These are phyloP conservation scores for Hiodon tergisus DNA, from an alignment of 2,113 vertebrate genomes.

Conservation along the genomic window DNA sequence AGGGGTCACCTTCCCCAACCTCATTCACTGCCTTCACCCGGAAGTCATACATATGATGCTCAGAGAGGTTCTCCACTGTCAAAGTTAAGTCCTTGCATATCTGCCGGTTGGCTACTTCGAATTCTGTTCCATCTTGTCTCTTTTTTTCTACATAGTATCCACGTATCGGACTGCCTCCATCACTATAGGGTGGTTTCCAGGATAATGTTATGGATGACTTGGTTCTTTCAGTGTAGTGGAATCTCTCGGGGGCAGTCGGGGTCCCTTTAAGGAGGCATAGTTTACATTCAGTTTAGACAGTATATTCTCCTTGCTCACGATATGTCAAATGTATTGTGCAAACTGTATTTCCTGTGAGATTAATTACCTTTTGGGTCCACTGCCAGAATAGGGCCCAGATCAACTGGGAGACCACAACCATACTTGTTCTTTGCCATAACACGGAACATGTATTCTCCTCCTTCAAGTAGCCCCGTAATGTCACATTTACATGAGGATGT, in stretches of 20 bases:
- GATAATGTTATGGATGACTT: constrained; percentile 77
- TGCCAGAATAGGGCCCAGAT: constrained; percentile 87
- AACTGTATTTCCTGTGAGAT: too few species aligned
- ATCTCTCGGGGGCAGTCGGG: constrained; percentile 84
- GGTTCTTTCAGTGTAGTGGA: constrained; percentile 80
- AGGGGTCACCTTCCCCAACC: constrained; percentile 82
- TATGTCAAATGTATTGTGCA: too few species aligned
- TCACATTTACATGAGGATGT: constrained; percentile 89
- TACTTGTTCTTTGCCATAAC: constrained; percentile 91
- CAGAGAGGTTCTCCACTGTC: constrained; percentile 79
- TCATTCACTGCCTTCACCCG: constrained; percentile 88
- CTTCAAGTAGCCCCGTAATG: constrained; percentile 80
- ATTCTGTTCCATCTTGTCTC: constrained; percentile 80
- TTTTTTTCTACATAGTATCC: constrained; percentile 94
- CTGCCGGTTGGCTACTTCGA: constrained; percentile 78
- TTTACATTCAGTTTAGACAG: too few species aligned
- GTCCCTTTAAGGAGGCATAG: constrained; percentile 58
- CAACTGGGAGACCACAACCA: constrained; percentile 79
- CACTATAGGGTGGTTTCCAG: constrained; percentile 83
- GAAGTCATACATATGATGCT: constrained; percentile 88
- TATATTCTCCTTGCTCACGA: too few species aligned
- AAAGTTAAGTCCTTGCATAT: constrained; percentile 78
- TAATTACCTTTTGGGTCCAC: constrained; percentile 84
- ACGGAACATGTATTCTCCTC: constrained; percentile 90
- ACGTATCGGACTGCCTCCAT: constrained; percentile 82